Evolutionary conservation across 2,888 invertebrate species (phyloP).

Genomic region (Alitta virens): DNA sequence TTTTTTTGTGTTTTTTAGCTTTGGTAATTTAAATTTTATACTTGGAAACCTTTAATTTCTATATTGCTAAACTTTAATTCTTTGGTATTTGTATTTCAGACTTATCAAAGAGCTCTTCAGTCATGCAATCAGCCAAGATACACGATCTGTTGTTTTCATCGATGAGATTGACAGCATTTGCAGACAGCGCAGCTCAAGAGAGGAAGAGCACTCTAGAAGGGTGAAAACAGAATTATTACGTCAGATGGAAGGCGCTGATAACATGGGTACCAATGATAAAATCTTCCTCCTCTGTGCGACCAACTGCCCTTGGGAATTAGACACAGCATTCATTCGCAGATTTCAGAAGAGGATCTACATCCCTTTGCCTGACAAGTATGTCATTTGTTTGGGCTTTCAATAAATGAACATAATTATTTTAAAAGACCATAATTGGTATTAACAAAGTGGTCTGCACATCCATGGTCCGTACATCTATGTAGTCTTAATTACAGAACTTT

Average conservation of each 20-base stretch:
- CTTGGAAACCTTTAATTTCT: background rate
- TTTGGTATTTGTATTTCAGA: conserved; percentile 29
- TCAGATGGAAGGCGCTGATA: conserved; percentile 59
- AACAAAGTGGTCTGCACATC: no score
- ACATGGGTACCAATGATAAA: conserved; percentile 25
- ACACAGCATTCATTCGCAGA: conserved; percentile 63
- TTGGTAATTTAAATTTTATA: background rate
- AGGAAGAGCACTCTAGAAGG: conserved; percentile 61
- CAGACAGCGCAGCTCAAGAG: conserved; percentile 58
- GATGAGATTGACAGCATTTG: conserved; percentile 66
- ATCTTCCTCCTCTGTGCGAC: conserved; percentile 63
- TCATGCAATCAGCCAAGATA: conserved; percentile 48
- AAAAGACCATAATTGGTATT: no score
- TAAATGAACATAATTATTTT: no score
- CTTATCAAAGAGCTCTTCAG: conserved; percentile 57
- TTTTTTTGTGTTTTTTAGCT: no score
- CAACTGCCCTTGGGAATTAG: conserved; percentile 67
- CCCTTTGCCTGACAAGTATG: conserved; percentile 61
- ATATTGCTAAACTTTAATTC: background rate
- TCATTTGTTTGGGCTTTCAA: no score
- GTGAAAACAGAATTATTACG: conserved; percentile 64
- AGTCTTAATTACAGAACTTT: no score
- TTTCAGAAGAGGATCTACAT: conserved; percentile 64
- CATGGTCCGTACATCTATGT: no score
- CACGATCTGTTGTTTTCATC: conserved; percentile 62